Conservation (phyloP, 2,113 vertebrate genomes). For the Anguilla rostrata region DNA sequence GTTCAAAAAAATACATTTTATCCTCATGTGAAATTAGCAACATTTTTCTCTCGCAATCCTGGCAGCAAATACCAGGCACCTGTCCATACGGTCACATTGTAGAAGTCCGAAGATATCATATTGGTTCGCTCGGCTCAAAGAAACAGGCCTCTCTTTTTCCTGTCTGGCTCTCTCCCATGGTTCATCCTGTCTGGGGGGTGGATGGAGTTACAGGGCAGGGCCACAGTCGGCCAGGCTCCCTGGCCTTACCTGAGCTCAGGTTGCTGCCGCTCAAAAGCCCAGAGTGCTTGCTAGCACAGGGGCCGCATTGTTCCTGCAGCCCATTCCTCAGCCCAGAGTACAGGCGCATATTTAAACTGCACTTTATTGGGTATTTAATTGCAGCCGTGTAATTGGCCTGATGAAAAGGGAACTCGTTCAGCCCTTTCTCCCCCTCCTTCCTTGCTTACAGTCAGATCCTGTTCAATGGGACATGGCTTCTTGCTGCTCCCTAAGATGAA, state of each 20-base stretch:
- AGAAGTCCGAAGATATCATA: neutral
- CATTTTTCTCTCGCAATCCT: too few relatives aligned
- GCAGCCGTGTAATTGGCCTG: constrained; percentile 64
- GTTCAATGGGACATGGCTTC: too few relatives aligned
- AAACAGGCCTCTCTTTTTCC: neutral
- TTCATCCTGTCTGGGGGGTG: constrained; percentile 42
- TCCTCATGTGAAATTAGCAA: too few relatives aligned
- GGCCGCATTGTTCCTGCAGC: constrained; percentile 70
- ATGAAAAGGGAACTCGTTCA: constrained; percentile 65
- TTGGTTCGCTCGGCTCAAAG: neutral
- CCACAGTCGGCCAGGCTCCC: constrained; percentile 45
- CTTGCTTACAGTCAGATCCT: too few relatives aligned
- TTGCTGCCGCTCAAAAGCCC: constrained; percentile 68
- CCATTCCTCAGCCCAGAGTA: constrained; percentile 75
- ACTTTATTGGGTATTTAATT: constrained; percentile 75
- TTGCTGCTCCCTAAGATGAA: too few relatives aligned
- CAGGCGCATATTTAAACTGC: constrained; percentile 73
- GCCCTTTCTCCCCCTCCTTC: neutral
- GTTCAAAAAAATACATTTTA: too few relatives aligned
- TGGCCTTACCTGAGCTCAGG: constrained; percentile 56
- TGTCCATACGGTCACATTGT: neutral
- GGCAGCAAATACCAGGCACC: neutral
- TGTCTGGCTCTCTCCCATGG: constrained; percentile 41
- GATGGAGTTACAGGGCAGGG: constrained; percentile 55
- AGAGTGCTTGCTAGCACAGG: constrained; percentile 76